Conservation (phyloP, 1,140 invertebrate genomes). For the Trichomalopsis sarcophagae region DNA sequence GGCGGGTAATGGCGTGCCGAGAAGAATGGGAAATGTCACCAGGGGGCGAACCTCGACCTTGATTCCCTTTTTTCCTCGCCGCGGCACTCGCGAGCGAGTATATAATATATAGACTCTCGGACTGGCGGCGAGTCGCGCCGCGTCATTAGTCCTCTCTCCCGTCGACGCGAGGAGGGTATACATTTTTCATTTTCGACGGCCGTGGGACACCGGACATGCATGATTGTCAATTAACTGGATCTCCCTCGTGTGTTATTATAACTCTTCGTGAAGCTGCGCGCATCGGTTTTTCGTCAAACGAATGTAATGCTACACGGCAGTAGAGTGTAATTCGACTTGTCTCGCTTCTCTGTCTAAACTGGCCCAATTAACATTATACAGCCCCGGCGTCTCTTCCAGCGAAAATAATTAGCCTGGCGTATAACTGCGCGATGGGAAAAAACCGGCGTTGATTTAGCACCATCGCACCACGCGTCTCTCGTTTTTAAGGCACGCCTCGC, state of each 20-base stretch:
- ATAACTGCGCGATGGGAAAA: neutral
- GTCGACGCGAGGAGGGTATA: slow-evolving; percentile 62
- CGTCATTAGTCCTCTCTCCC: slow-evolving; percentile 62
- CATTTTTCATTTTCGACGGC: slow-evolving; percentile 60
- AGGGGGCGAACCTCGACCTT: slow-evolving; percentile 70
- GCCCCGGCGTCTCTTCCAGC: neutral
- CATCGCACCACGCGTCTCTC: slow-evolving; percentile 21
- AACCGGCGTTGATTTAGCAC: slow-evolving; percentile 26
- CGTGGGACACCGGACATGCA: slow-evolving; percentile 13
- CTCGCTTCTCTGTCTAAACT: neutral
- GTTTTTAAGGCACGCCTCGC: slow-evolving; percentile 30
- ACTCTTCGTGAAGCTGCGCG: too few species aligned
- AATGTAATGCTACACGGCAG: neutral
- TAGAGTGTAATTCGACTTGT: neutral
- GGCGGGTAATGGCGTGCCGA: slow-evolving; percentile 72
- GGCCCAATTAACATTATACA: neutral
- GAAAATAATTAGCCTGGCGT: neutral
- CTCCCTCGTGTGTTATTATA: neutral
- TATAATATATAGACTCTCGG: neutral
- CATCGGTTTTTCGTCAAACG: too few species aligned
- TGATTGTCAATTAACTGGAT: slow-evolving; percentile 34
- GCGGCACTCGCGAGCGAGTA: slow-evolving; percentile 59
- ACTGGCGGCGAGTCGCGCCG: slow-evolving; percentile 45
- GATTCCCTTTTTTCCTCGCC: slow-evolving; percentile 65
- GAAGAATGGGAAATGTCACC: slow-evolving; percentile 75